Evolutionary conservation across 2,113 vertebrate species (phyloP), one percentile per base, ranked within the genome.

Genomic region (Anolis carolinensis): DNA sequence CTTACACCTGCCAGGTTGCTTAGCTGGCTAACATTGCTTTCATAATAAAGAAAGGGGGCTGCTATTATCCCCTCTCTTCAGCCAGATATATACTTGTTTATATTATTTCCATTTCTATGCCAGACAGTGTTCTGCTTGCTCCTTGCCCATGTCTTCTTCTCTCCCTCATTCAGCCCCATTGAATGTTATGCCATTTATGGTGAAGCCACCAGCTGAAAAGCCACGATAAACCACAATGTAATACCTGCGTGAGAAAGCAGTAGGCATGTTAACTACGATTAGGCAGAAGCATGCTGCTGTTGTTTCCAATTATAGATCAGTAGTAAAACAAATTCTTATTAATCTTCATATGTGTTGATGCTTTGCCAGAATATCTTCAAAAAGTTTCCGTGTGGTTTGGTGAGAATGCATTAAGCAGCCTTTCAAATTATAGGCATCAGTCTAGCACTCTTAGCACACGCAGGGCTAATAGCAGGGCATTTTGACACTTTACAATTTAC

Each of bases 401-500:
- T 14, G 0, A 77, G 55, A 79, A 72, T 0, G 1, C 10, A 11
- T 89, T 93, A 83, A 89, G 34, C 39, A 62, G 5, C 2, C 2
- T 88, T 85, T 63, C 62, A 82, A 87, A 81, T 88, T 50, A 65
- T 7, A 88, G 71, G 2, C 62, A n/a, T 81, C 52, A 44, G 34
- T 81, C 70, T 84, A 13, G 86, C 73, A 88, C 48, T 68, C 30
- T 75, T 88, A 62, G 75, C 39, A 88, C 36, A 87, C n/a, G 20
- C 67, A 70, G 83, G 84, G 2, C 74, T 83, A 82, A 74, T 52
- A 71, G 71, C 25, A 77, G 34, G 11, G 2, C 0, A 0, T 23
- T 90, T 84, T 83, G 0, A 80, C 11, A 70, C 83, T 91, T 81
- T 73, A 36, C 50, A 39, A 8, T 84, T 11, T 89, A 79, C 88